phyloP scores from a whole-genome alignment of 1,140 invertebrate genomes.

The Antheraea mylitta region DNA sequence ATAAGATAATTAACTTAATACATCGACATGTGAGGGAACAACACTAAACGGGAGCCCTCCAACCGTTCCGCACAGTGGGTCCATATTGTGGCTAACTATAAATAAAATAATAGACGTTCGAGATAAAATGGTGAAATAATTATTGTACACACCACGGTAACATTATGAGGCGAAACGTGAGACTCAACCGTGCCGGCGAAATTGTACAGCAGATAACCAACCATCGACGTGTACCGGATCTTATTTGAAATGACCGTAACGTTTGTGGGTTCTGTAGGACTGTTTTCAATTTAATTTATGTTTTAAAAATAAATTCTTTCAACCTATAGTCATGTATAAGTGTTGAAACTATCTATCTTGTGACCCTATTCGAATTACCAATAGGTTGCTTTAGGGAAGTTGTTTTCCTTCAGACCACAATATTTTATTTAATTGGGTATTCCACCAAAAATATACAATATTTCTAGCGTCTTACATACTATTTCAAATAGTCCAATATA shows the following conservation, averaged over 20 bases:
- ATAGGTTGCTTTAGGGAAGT: no score
- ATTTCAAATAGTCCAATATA: no score
- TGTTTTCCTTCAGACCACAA: no score
- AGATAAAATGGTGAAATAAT: slow-evolving; percentile 64
- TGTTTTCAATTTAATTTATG: not conserved
- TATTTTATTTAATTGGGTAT: no score
- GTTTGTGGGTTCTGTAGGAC: not conserved
- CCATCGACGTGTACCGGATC: not conserved
- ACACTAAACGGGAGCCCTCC: slow-evolving; percentile 16
- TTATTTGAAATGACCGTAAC: not conserved
- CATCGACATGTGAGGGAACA: slow-evolving; percentile 10
- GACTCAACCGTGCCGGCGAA: slow-evolving; percentile 1
- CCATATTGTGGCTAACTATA: slow-evolving; percentile 48
- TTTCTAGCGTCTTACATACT: no score
- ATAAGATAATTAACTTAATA: not conserved
- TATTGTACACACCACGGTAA: slow-evolving; percentile 31
- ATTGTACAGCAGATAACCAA: slow-evolving; percentile 1
- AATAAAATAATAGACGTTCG: slow-evolving; percentile 56
- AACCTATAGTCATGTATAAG: not conserved
- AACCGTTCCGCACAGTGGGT: slow-evolving; percentile 38
- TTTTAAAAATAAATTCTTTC: not conserved
- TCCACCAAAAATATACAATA: no score
- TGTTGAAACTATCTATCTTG: no score
- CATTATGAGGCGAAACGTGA: slow-evolving; percentile 5
- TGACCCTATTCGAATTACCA: no score